phyloP scores from a whole-genome alignment of 2,888 invertebrate species.

The Xestia sexstrigata region DNA sequence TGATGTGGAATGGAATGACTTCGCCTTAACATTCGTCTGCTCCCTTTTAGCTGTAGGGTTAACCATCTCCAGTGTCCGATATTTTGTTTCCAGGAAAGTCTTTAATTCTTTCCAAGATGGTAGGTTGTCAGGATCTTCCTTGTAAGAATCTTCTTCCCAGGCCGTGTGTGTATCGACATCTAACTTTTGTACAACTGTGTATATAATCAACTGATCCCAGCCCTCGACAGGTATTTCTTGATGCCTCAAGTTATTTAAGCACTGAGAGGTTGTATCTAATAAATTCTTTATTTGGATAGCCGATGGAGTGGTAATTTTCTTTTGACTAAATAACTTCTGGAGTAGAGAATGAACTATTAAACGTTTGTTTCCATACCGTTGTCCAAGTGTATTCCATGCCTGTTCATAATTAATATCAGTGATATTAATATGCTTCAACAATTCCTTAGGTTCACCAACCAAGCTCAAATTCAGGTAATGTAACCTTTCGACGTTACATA shows the following conservation, averaged over 20 bases:
- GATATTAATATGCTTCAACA: slow-evolving; percentile 15
- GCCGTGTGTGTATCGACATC: neutral
- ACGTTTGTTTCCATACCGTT: slow-evolving; percentile 17
- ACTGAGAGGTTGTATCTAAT: neutral
- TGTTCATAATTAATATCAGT: slow-evolving; percentile 19
- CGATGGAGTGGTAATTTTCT: slow-evolving; percentile 4
- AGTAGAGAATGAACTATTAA: slow-evolving; percentile 12
- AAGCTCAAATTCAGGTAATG: slow-evolving; percentile 14
- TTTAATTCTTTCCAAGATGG: neutral
- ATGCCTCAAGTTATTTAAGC: neutral
- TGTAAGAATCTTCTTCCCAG: neutral
- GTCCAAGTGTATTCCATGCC: slow-evolving; percentile 1
- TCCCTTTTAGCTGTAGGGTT: too few species aligned
- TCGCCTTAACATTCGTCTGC: too few species aligned
- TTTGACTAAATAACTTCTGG: neutral
- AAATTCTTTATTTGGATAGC: slow-evolving; percentile 7
- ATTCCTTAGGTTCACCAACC: slow-evolving; percentile 10
- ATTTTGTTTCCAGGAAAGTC: too few species aligned
- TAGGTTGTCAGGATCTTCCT: neutral
- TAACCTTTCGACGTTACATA: slow-evolving; percentile 12
- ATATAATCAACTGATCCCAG: too few species aligned
- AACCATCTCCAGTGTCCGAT: too few species aligned
- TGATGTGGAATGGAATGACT: too few species aligned
- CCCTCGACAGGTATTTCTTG: too few species aligned
- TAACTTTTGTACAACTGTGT: slow-evolving; percentile 3